Base-by-base conservation (phyloP, 1,140 invertebrate species). In the Euwallacea fornicatus region DNA sequence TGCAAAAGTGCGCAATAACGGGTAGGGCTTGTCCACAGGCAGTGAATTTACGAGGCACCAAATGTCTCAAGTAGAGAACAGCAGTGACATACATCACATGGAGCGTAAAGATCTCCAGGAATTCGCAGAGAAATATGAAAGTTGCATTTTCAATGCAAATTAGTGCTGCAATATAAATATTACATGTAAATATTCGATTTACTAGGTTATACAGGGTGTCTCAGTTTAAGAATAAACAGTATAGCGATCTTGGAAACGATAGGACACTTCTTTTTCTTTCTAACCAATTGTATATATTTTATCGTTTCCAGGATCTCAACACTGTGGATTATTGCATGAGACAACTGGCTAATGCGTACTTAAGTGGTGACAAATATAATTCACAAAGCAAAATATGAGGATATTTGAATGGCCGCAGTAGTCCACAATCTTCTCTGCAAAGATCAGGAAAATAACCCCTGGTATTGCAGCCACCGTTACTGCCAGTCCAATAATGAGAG, bases 401-500 rank as follows among this genome's bases (percentile, higher is more conserved):
- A 95, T 84, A 80, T 95, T 93, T 71, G 91, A 91, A 80, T 94
- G 91, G 3, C 93, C 93, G 61, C 92, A 89, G 80, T 91, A 94
- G 80, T 94, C 90, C 2, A 96, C 90, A 41, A 95, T 85, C 74
- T 87, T 87, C 75, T 94, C 92, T 0, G 92, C 90, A 81, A 90
- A 90, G 84, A 88, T 90, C 11, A 94, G 83, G 79, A 93, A 88
- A 55, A 91, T 81, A 68, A 91, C 79, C 55, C 92, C 89, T 33
- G 88, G 85, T 72, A 91, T 69, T 54, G 89, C 85, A 75, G 86
- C 87, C 46, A 87, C 81, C 0, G 89, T 88, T 74, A 91, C 76
- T 43, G 88, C 87, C 7, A 93, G 80, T 0, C 91, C 91, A 50
- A 92, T 84, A 10, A 89, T 78, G 15, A 89, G 77, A 63, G 87